phyloP scores from a whole-genome alignment of 2,113 vertebrate genomes.

The Puma concolor region DNA sequence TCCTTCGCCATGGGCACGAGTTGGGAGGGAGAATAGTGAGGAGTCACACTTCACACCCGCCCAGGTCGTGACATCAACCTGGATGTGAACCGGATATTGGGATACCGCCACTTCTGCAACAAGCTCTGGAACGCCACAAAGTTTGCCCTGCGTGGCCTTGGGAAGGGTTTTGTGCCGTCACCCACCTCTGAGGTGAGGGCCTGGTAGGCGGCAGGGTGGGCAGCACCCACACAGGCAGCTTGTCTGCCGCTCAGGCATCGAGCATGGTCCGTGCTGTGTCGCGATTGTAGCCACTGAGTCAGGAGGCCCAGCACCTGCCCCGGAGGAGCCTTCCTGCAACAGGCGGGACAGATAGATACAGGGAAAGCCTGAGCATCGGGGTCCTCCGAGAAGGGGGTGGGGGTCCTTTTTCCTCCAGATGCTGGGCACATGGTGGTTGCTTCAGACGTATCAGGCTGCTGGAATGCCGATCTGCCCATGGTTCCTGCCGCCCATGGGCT shows the following conservation, averaged over 20 bases:
- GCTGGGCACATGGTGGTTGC: not conserved
- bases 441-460: not conserved
- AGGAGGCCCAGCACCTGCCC: not conserved
- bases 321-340: not conserved
- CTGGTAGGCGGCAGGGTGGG: accelerated
- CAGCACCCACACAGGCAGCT: not conserved
- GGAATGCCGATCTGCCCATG: not conserved
- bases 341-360: not conserved
- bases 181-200: slow-evolving; percentile 86
- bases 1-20: accelerated
- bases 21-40: not conserved
- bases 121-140: slow-evolving; percentile 97
- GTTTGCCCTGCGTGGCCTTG: slow-evolving; percentile 92
- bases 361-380: not conserved
- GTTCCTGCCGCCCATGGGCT: not conserved
- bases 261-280: accelerated
- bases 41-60: not conserved
- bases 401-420: not conserved
- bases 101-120: slow-evolving; percentile 96
- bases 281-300: not conserved
- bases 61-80: slow-evolving; percentile 95
- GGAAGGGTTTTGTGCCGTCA: slow-evolving; percentile 88
- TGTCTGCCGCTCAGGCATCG: no score
- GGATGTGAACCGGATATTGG: slow-evolving; percentile 95
- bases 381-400: not conserved